These are phyloP conservation scores for Malurus elegans DNA, from an alignment of 2,113 vertebrate species.

Conservation along the genomic window DNA sequence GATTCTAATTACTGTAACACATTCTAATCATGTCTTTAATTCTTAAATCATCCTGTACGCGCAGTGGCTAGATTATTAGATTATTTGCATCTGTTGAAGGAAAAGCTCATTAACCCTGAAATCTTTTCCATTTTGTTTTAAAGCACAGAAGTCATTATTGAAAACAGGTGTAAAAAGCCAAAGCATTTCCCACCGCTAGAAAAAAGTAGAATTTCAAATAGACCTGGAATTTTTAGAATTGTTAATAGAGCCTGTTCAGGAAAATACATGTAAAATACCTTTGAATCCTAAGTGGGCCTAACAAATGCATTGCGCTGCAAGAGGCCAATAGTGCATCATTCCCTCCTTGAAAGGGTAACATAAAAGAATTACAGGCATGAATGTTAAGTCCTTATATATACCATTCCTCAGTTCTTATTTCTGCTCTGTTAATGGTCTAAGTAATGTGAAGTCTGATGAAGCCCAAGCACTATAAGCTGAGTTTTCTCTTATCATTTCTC, in stretches of 20 bases:
- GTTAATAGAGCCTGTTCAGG: neutral
- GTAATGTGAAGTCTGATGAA: slow-evolving; percentile 13
- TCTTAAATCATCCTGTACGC: slow-evolving; percentile 50
- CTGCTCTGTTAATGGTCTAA: neutral
- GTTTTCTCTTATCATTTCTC: slow-evolving; percentile 37
- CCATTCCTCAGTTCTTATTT: neutral
- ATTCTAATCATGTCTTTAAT: slow-evolving; percentile 54
- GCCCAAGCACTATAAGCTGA: neutral
- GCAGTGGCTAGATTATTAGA: slow-evolving; percentile 38
- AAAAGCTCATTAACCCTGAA: slow-evolving; percentile 34
- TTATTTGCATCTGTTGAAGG: slow-evolving; percentile 57
- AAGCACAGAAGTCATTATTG: slow-evolving; percentile 6
- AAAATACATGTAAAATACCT: neutral
- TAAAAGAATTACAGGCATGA: neutral
- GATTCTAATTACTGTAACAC: slow-evolving; percentile 60
- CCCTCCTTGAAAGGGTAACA: neutral
- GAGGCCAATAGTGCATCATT: neutral
- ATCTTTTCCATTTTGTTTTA: slow-evolving; percentile 46
- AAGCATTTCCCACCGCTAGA: neutral
- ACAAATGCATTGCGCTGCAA: neutral
- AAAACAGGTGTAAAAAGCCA: slow-evolving; percentile 17
- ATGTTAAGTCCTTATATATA: neutral
- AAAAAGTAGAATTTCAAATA: neutral
- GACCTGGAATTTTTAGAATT: neutral
- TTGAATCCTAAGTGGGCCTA: neutral